Evolutionary conservation across 2,797 vertebrate species (phyloP).

Genomic region (Martes flavigula): DNA sequence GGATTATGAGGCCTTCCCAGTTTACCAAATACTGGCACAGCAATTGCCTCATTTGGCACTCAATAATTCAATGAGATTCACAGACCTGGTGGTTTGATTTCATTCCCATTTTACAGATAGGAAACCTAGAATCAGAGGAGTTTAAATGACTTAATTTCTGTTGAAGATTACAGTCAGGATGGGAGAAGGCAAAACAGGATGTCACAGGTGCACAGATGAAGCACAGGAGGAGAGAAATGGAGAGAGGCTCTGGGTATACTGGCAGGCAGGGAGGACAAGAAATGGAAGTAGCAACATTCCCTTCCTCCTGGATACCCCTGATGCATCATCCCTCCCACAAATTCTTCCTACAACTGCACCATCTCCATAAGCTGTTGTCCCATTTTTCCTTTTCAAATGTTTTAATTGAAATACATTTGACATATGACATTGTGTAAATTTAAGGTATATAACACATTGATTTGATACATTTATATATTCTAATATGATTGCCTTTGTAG

Average conservation of each 20-base stretch:
- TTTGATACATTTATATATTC: background rate
- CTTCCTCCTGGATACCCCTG: background rate
- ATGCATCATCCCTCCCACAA: rapidly evolving
- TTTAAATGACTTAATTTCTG: background rate
- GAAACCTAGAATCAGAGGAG: background rate
- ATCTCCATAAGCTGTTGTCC: background rate
- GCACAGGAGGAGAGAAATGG: rapidly evolving
- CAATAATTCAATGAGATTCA: background rate
- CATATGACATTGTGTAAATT: too few relatives aligned
- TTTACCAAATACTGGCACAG: background rate
- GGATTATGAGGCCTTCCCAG: background rate
- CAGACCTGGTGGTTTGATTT: background rate
- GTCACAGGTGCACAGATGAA: rapidly evolving
- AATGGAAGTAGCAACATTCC: rapidly evolving
- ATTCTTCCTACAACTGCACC: background rate
- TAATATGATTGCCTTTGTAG: background rate
- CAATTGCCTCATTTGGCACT: rapidly evolving
- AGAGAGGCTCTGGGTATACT: background rate
- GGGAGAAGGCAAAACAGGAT: background rate
- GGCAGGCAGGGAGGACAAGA: rapidly evolving
- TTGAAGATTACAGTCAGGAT: background rate
- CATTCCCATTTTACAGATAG: background rate
- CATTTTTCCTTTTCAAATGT: background rate
- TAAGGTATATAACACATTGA: background rate
- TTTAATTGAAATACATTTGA: background rate